Evolutionary conservation across 2,888 invertebrate species (phyloP), one percentile per base, ranked within the genome.

Genomic region (Asteroscopus sphinx): DNA sequence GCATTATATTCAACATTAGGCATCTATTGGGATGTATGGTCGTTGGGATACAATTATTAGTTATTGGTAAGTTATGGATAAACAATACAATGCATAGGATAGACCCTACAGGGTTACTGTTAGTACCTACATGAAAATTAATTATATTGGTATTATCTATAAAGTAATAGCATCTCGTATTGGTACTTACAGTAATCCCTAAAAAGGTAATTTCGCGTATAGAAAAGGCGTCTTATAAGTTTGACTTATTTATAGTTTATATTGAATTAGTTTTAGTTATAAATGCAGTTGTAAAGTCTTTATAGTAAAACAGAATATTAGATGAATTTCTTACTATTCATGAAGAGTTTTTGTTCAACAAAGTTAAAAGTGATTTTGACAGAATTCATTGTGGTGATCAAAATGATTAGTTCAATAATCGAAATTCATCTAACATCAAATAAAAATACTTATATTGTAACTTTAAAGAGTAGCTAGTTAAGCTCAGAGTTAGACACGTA

Each of bases 401-500:
- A 25, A 40, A 39, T 65, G 15, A n/a, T 47, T 33, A 3, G n/a
- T n/a, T 52, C 37, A 63, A 65, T 53, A 69, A 57, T 52, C 44
- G 40, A 67, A 71, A 74, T 71, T 69, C 61, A 73, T 76, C 63
- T 67, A 57, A 68, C 56, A 60, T 57, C 44, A 77, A 71, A 61
- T 68, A 57, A 76, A 69, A 68, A 64, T 76, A 73, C 63, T 77
- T 73, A 77, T 58, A 73, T 60, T 44, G 41, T 68, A 75, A 61
- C 59, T 74, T 66, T 77, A 73, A 61, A 76, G 71, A 81, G 68
- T 77, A 67, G 77, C 77, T 77, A 76, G 40, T 66, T 86, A 88
- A 88, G 88, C 89, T 89, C 88, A 70, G 83, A 82, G 76, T 84
- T 73, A 80, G 66, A 77, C 66, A 76, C 75, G 77, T 80, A 82